Conservation (phyloP, 1,140 invertebrate species). For the Cotesia glomerata region DNA sequence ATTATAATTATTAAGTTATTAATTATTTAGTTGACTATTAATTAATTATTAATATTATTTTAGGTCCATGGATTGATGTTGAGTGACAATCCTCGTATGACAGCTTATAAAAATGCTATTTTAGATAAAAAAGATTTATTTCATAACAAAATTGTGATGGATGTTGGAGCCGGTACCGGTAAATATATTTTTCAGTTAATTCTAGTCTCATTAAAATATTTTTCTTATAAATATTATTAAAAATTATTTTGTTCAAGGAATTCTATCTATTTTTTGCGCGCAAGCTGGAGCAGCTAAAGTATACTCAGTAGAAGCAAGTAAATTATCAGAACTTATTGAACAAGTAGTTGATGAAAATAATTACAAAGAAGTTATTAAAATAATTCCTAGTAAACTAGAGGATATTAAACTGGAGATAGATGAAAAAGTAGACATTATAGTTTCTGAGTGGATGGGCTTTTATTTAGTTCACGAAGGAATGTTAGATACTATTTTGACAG, state of each 20-base stretch:
- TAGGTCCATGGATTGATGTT: conserved; percentile 82
- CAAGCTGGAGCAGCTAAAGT: conserved; percentile 90
- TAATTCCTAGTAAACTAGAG: conserved; percentile 83
- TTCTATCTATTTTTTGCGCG: conserved; percentile 95
- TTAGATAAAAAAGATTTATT: conserved; percentile 75
- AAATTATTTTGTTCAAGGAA: conserved; percentile 65
- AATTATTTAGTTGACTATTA: not conserved
- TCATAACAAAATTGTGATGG: conserved; percentile 82
- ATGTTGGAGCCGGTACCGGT: conserved; percentile 89
- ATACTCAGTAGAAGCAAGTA: conserved; percentile 91
- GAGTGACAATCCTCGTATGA: conserved; percentile 85
- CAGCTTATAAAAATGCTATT: conserved; percentile 91
- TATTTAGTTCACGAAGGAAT: conserved; percentile 98
- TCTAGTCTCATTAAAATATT: conserved; percentile 4
- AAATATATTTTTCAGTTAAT: not conserved
- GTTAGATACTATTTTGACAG: conserved; percentile 91
- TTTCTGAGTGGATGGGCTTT: conserved; percentile 99
- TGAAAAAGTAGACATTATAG: conserved; percentile 92
- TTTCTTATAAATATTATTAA: conserved; percentile 11
- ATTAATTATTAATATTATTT: conserved; percentile 19
- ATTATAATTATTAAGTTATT: too few relatives aligned
- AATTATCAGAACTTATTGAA: conserved; percentile 82
- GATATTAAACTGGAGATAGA: conserved; percentile 73
- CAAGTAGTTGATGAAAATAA: conserved; percentile 80
- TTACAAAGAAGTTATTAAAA: conserved; percentile 67